Conservation (phyloP, 2,888 invertebrate species). For the Beris chalybata region DNA sequence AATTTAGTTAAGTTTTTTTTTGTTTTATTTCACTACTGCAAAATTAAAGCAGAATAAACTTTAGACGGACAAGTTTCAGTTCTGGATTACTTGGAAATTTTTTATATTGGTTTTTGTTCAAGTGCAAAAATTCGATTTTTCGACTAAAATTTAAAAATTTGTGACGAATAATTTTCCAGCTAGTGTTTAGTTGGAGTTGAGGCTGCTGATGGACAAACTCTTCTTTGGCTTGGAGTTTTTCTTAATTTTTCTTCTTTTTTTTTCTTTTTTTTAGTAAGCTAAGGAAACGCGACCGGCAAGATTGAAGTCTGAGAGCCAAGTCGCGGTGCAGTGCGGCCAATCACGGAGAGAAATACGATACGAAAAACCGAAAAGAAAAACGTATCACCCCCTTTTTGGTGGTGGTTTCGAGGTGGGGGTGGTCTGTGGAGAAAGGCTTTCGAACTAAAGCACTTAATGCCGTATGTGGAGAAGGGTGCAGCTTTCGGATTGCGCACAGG, state of each 20-base stretch:
- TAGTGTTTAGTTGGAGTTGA: not conserved
- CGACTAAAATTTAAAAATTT: conserved; percentile 36
- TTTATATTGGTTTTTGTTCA: not conserved
- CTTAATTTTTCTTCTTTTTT: conserved; percentile 23
- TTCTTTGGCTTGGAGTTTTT: not conserved
- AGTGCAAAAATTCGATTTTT: conserved; percentile 9
- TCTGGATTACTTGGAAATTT: conserved; percentile 5
- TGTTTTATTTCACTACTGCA: conserved; percentile 11
- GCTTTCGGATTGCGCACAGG: conserved; percentile 29
- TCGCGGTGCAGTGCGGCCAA: conserved; percentile 33
- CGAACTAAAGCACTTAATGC: conserved; percentile 9
- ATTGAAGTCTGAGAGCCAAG: conserved; percentile 42
- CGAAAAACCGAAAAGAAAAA: conserved; percentile 8
- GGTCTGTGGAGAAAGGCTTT: conserved; percentile 13
- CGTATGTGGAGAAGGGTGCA: conserved; percentile 24
- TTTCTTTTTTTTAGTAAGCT: conserved; percentile 23
- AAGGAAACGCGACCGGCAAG: conserved; percentile 41
- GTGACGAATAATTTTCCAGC: conserved; percentile 13
- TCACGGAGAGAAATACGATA: conserved; percentile 10
- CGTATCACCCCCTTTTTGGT: conserved; percentile 11
- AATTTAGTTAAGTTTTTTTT: not conserved
- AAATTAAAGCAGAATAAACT: conserved; percentile 50
- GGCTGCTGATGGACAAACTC: conserved; percentile 3
- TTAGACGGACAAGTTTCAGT: conserved; percentile 52
- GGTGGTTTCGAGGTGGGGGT: conserved; percentile 8